Evolutionary conservation across 2,888 invertebrate genomes (phyloP).

Genomic region (Pinctada fucata): DNA sequence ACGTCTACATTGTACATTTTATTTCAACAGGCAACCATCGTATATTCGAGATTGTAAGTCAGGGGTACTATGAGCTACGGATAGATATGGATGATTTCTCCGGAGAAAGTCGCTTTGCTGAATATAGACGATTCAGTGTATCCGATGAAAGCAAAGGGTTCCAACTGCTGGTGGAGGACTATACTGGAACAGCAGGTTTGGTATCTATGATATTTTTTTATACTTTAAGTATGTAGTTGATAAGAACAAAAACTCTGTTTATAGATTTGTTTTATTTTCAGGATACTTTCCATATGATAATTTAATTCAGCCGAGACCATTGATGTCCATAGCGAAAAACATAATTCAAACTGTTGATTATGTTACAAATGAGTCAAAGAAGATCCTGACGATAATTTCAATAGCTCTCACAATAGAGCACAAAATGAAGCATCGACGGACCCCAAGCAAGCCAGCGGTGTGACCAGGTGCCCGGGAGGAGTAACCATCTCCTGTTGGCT

Average conservation of each 20-base stretch:
- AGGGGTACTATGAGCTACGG: constrained; percentile 10
- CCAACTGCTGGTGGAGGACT: constrained; percentile 3
- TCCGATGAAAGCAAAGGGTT: neutral
- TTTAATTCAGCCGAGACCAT: no score
- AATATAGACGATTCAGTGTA: neutral
- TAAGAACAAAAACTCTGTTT: neutral
- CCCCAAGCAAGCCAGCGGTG: no score
- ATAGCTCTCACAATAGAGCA: no score
- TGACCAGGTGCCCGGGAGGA: no score
- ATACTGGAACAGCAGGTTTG: constrained; percentile 2
- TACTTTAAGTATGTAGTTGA: neutral
- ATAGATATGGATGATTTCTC: constrained; percentile 13
- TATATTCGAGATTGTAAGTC: constrained; percentile 13
- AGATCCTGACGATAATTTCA: no score
- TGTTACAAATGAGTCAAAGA: no score
- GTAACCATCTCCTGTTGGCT: no score
- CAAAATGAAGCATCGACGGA: no score
- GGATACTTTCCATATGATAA: no score
- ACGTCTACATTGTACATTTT: no score
- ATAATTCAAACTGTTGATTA: no score
- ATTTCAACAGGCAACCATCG: constrained; percentile 1
- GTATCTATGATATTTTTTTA: neutral
- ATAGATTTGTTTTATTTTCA: neutral
- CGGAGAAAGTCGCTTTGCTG: neutral
- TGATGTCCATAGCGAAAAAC: no score